Conservation (phyloP, 2,888 invertebrate species). For the Imbricaverruca yamaguchii region DNA sequence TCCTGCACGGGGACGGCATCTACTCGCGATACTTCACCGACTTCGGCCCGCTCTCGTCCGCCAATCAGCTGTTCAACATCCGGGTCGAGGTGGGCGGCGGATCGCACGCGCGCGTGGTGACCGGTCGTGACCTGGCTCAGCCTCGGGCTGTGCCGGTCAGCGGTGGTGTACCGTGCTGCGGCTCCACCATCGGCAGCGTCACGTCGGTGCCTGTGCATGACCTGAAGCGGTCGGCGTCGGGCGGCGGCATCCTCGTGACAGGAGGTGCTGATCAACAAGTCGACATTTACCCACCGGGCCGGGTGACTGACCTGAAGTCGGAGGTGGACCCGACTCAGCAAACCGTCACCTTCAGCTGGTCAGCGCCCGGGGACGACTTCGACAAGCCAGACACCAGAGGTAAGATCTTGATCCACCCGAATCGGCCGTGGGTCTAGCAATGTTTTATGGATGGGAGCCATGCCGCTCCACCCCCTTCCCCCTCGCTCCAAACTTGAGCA, state of each 20-base stretch:
- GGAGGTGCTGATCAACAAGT: constrained; percentile 38
- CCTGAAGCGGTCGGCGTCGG: background rate
- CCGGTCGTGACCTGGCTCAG: background rate
- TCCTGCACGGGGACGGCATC: constrained; percentile 56
- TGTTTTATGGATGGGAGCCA: no score
- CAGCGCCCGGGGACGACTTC: constrained; percentile 48
- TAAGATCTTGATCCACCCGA: background rate
- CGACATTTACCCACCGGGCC: constrained; percentile 43
- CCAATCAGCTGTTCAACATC: constrained; percentile 37
- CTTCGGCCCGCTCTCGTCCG: constrained; percentile 30
- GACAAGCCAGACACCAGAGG: constrained; percentile 33
- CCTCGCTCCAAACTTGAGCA: no score
- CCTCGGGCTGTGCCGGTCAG: background rate
- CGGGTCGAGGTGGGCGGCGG: constrained; percentile 31
- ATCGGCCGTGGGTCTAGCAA: no score
- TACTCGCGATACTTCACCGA: constrained; percentile 56
- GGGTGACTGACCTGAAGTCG: constrained; percentile 51
- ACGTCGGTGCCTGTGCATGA: constrained; percentile 3
- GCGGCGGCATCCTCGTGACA: constrained; percentile 22
- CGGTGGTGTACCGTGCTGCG: constrained; percentile 29
- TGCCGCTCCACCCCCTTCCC: no score
- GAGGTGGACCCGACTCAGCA: constrained; percentile 45
- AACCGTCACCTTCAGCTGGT: constrained; percentile 51
- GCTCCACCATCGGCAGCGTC: constrained; percentile 25
- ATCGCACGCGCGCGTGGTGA: constrained; percentile 29